Percentiles rank a stretch among this genome's conserved stretches.
Evolutionary conservation across 2,113 vertebrate genomes (phyloP).

Genomic region (Tachycineta bicolor): DNA sequence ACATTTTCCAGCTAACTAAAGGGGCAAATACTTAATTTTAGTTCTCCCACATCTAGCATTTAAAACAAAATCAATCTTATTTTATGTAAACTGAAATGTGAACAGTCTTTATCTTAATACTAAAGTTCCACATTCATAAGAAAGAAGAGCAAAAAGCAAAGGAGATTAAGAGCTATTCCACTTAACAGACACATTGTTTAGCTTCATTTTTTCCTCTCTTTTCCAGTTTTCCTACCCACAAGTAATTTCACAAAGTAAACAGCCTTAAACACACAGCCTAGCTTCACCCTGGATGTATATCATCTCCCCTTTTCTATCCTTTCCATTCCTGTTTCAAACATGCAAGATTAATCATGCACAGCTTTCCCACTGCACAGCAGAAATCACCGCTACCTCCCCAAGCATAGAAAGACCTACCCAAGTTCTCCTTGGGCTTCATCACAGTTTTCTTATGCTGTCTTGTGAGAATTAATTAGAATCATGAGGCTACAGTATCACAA

Average conservation of each 20-base stretch:
- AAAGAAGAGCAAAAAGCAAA: not conserved
- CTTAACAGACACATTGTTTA: not conserved
- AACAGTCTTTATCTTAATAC: not conserved
- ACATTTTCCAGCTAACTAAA: not conserved
- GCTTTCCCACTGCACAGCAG: not conserved
- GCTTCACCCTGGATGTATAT: not conserved
- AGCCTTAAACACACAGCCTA: not conserved
- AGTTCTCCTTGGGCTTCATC: not conserved
- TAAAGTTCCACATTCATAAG: not conserved
- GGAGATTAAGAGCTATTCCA: not conserved
- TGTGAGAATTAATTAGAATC: not conserved
- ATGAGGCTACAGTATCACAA: not conserved
- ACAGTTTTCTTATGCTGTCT: not conserved
- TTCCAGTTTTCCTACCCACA: not conserved
- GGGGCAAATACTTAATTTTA: not conserved
- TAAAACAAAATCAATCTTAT: constrained; percentile 26
- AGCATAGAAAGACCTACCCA: not conserved
- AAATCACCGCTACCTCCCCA: not conserved
- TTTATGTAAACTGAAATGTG: not conserved
- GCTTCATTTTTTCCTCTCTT: not conserved
- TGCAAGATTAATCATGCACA: not conserved
- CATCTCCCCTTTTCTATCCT: not conserved
- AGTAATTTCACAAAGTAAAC: not conserved
- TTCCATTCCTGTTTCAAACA: not conserved
- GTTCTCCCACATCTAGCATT: not conserved